Conservation (phyloP, 2,797 vertebrate species). For the Enteromius radiatus region DNA sequence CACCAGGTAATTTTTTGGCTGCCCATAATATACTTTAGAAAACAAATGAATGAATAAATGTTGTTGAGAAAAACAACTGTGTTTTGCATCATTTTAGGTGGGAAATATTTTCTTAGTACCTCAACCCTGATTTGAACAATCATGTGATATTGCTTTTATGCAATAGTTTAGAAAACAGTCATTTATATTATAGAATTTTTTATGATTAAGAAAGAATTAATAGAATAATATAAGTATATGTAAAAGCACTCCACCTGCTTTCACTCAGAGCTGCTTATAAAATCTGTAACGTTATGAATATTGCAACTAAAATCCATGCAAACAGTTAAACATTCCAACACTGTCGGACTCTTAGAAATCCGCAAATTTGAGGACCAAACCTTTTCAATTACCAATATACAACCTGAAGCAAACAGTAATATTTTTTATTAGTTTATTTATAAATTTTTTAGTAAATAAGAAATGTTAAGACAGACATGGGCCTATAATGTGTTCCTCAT, state of each 20-base stretch:
- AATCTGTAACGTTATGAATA: background rate
- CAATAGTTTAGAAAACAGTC: background rate
- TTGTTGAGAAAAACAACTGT: background rate
- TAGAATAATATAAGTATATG: background rate
- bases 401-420: background rate
- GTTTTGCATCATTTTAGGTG: background rate
- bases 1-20: too few species aligned
- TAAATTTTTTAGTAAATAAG: slow-evolving; percentile 11
- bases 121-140: background rate
- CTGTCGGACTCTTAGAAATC: background rate
- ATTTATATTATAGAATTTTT: background rate
- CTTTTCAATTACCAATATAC: background rate
- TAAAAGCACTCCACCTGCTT: background rate
- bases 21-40: background rate
- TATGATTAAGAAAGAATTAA: background rate
- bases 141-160: background rate
- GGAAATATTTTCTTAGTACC: background rate
- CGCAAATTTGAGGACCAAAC: too few species aligned
- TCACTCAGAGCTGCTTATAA: background rate
- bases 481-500: slow-evolving; percentile 25
- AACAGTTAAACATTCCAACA: background rate
- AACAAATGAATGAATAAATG: background rate
- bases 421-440: slow-evolving; percentile 37
- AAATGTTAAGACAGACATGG: slow-evolving; percentile 38
- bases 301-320: background rate